Evolutionary conservation across 2,797 vertebrate genomes (phyloP), one percentile per base, ranked within the genome.

Genomic region (Chiroxiphia lanceolata): DNA sequence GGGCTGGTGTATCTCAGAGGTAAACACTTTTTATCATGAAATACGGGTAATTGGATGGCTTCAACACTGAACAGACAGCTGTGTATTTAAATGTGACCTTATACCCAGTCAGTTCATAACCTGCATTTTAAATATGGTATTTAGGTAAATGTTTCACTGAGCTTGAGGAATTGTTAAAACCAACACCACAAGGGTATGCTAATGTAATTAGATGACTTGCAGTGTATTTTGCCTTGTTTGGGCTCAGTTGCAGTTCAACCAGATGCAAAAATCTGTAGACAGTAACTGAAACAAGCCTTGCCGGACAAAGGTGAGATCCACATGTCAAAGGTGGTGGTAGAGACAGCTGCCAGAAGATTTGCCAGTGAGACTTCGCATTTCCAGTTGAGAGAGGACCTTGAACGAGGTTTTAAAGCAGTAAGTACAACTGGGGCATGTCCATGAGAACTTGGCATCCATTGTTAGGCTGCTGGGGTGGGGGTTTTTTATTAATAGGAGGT

Each of bases 71-170:
- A 68, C 80, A 53, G 29, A 59, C 44, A 89, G 40, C 57, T 93
- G 76, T 78, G 38, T 71, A 69, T 93, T 95, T 88, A 90, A 90
- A 95, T 86, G 76, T 88, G 91, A 93, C 94, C 76, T 90, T 95
- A 61, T 54, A 80, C 7, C 12, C 61, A 61, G 48, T 42, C 50
- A 69, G 47, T 54, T 91, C 2, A 0, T 68, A 87, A 79, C 50
- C 33, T 74, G 57, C 31, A 15, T 71, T 84, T 81, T 88, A 34
- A 78, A 47, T 25, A 10, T 57, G 91, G 31, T 75, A 80, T 89
- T 94, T 91, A 71, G 64, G 61, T 83, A 80, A 83, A 77, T 54
- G 82, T 23, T 85, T 81, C 0, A 0, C 44, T 61, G 91, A 59
- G 45, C 53, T 69, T 65, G 61, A 93, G 65, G 50, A 80, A 33